Evolutionary conservation across 2,888 invertebrate genomes (phyloP), one percentile per base, ranked within the genome.

Genomic region (Pollenia amentaria): DNA sequence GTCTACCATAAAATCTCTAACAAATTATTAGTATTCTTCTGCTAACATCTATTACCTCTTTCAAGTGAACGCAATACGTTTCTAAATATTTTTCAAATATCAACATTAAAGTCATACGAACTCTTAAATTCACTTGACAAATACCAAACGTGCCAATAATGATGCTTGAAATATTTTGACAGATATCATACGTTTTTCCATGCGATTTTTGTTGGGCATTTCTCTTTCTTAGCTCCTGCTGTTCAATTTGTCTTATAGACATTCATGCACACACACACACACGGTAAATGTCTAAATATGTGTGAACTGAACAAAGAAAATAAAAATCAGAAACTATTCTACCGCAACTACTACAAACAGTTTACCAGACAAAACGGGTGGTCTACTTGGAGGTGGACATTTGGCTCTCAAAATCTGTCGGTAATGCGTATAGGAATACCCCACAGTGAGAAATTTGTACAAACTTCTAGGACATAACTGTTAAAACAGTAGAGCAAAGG

Each of bases 91-190:
- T 64, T 65, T 16, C 83, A 67, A 53, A 69, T 55, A 80, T 42
- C 76, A 77, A 84, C 72, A 84, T 77, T 76, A 53, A 84, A 79
- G 64, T 79, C 57, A 16, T 72, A 69, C 78, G 76, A 79, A 67
- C 70, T 80, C 70, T 80, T 78, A 73, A 85, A 82, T 79, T 70
- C 62, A 84, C 80, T 87, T 77, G 84, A 87, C 87, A 87, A 87
- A 87, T 87, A 87, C 76, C 67, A 77, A 87, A 87, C 79, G 84
- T 87, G 84, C 86, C 83, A 84, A 87, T 87, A 84, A 87, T 87
- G 87, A 80, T 80, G 76, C 84, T 84, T 80, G 72, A 84, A 84
- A 87, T 80, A 87, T 87, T 87, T 84, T 84, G 75, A 80, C 80
- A 87, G 84, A 77, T 76, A 73, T 87, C 76, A 79, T 78, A 79